Conservation (phyloP, 2,888 invertebrate species). For the Synergus umbraculus region DNA sequence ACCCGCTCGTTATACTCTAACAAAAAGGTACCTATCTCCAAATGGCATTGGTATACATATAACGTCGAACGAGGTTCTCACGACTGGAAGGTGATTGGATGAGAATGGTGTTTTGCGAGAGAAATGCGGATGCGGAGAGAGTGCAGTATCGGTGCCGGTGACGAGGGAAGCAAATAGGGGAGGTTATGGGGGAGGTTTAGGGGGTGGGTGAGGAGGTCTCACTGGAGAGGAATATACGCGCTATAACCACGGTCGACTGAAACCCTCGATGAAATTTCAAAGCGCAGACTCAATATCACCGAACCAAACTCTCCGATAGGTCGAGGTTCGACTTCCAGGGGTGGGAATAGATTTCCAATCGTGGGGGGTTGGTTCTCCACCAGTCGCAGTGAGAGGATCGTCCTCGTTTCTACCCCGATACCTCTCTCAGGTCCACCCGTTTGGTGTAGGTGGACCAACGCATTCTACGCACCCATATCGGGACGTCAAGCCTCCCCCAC, state of each 20-base stretch:
- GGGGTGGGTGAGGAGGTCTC: slow-evolving; percentile 50
- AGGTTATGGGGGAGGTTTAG: slow-evolving; percentile 50
- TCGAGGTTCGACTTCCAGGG: slow-evolving; percentile 77
- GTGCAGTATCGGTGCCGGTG: slow-evolving; percentile 22
- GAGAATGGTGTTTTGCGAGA: slow-evolving; percentile 36
- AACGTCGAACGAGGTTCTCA: slow-evolving; percentile 4
- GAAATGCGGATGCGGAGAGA: slow-evolving; percentile 24
- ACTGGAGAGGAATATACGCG: slow-evolving; percentile 49
- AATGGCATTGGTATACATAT: not conserved
- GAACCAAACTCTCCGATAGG: slow-evolving; percentile 77
- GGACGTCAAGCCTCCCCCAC: slow-evolving; percentile 61
- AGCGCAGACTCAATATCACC: slow-evolving; percentile 77
- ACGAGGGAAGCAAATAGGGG: slow-evolving; percentile 54
- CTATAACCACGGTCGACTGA: slow-evolving; percentile 50
- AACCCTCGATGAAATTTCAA: slow-evolving; percentile 49
- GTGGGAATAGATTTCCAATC: slow-evolving; percentile 78
- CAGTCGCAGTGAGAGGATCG: slow-evolving; percentile 56
- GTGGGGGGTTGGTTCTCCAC: slow-evolving; percentile 68
- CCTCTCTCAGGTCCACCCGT: slow-evolving; percentile 63
- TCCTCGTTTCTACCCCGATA: slow-evolving; percentile 56
- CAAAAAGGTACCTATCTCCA: slow-evolving; percentile 11
- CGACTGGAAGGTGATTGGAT: slow-evolving; percentile 28
- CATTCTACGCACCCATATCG: slow-evolving; percentile 74
- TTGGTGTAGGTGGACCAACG: slow-evolving; percentile 77
- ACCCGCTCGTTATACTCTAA: not conserved